phyloP scores from a whole-genome alignment of 2,888 invertebrate genomes.

The Bugula neritina region DNA sequence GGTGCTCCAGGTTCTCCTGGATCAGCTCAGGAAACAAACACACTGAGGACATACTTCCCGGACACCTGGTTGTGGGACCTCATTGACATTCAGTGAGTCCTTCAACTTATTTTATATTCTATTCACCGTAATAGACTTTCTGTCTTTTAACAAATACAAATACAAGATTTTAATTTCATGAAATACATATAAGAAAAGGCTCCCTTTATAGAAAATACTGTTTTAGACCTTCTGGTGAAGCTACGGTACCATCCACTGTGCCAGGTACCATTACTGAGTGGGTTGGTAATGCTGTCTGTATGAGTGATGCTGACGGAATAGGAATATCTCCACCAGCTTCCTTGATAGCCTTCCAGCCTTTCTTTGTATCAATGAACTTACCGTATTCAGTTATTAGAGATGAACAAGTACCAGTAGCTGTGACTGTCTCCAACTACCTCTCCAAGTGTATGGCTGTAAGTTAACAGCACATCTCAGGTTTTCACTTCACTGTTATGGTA shows the following conservation, averaged over 20 bases:
- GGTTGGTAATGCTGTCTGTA: conserved; percentile 60
- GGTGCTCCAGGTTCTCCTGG: background rate
- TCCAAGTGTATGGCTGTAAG: conserved; percentile 65
- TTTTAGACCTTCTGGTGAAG: conserved; percentile 41
- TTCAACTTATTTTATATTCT: background rate
- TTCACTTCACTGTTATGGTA: background rate
- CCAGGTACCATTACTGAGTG: conserved; percentile 64
- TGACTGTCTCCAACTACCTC: conserved; percentile 69
- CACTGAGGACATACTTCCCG: conserved; percentile 35
- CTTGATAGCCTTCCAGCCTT: conserved; percentile 64
- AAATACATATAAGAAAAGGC: background rate
- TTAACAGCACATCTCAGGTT: conserved; percentile 12
- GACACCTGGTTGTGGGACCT: conserved; percentile 46
- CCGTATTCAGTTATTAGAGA: conserved; percentile 65
- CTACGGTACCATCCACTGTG: conserved; percentile 53
- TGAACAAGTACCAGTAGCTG: conserved; percentile 63
- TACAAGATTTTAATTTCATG: background rate
- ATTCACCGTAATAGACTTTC: background rate
- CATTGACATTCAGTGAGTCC: conserved; percentile 34
- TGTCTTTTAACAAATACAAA: background rate
- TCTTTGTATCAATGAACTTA: conserved; percentile 67
- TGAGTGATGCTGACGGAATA: conserved; percentile 56
- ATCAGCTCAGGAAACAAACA: background rate
- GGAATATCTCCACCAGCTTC: conserved; percentile 56
- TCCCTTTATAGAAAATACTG: background rate